phyloP scores from a whole-genome alignment of 2,797 vertebrate genomes.

The Cheirogaleus major region DNA sequence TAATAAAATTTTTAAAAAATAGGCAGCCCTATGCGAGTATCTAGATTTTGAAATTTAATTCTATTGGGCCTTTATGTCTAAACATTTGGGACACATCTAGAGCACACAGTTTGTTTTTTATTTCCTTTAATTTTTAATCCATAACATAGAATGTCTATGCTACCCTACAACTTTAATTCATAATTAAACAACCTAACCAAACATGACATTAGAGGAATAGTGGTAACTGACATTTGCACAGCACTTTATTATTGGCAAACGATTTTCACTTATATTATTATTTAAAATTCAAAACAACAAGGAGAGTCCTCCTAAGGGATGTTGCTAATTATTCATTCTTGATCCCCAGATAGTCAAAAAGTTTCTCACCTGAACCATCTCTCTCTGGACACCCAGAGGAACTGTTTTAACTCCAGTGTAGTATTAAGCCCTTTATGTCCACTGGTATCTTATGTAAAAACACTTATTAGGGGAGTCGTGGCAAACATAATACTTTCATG shows the following conservation, averaged over 20 bases:
- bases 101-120: background rate
- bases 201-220: background rate
- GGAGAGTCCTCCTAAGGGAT: background rate
- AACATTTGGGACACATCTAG: background rate
- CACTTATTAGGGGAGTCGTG: fast-evolving
- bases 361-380: fast-evolving
- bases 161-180: background rate
- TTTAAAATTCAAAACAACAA: background rate
- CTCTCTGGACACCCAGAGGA: background rate
- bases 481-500: background rate
- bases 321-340: background rate
- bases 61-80: background rate
- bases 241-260: background rate
- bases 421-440: background rate
- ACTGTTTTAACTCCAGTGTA: background rate
- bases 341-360: background rate
- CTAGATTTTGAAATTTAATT: background rate
- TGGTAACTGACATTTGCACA: background rate
- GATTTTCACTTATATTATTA: background rate
- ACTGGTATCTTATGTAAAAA: background rate
- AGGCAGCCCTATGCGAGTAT: background rate
- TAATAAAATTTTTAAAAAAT: background rate
- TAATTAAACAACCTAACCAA: background rate
- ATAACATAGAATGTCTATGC: background rate
- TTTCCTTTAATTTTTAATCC: background rate